phyloP scores from a whole-genome alignment of 2,113 vertebrate species.

The Pao palembangensis region DNA sequence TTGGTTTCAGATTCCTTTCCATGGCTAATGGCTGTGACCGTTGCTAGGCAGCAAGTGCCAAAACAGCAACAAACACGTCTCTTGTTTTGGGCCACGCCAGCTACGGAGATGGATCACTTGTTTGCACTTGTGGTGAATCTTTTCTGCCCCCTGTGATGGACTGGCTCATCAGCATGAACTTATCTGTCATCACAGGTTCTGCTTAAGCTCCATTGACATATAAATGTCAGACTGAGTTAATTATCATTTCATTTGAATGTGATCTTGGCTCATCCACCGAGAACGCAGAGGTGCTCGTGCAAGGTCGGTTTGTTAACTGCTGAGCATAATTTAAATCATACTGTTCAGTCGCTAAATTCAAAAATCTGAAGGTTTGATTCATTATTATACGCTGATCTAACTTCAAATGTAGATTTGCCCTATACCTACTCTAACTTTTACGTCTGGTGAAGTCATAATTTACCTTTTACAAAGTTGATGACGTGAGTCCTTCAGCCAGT shows the following conservation, averaged over 20 bases:
- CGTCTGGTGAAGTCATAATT: not conserved
- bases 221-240: constrained; percentile 19
- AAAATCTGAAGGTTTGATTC: too few relatives aligned
- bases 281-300: not conserved
- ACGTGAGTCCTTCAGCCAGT: too few relatives aligned
- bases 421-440: constrained; percentile 2
- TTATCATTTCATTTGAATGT: constrained; percentile 25
- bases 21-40: constrained; percentile 56
- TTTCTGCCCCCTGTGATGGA: constrained; percentile 27
- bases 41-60: constrained; percentile 58
- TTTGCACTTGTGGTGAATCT: constrained; percentile 32
- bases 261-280: constrained; percentile 4
- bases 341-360: not conserved
- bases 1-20: constrained; percentile 61
- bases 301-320: not conserved
- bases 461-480: too few relatives aligned
- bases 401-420: not conserved
- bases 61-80: constrained; percentile 56
- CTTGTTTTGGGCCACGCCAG: constrained; percentile 5
- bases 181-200: constrained; percentile 27
- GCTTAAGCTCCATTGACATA: constrained; percentile 27
- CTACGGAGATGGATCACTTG: constrained; percentile 43
- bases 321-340: constrained; percentile 1
- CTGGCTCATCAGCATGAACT: constrained; percentile 14
- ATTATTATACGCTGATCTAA: not conserved